phyloP scores from a whole-genome alignment of 2,888 invertebrate species.

The Rotaria socialis region DNA sequence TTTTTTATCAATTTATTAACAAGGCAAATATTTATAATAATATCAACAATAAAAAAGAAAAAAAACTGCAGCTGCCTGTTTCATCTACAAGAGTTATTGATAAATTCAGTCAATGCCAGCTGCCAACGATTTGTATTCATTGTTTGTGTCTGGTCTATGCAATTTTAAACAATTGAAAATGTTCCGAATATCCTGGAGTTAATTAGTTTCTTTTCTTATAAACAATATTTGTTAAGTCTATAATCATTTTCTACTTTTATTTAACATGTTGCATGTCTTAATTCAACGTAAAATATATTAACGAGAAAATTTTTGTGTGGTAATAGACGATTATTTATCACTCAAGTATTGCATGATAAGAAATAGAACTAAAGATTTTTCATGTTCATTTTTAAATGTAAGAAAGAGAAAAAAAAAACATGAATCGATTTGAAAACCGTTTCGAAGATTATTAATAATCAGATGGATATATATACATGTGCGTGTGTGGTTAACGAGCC shows the following conservation, averaged over 20 bases:
- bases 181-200: background rate
- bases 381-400: background rate
- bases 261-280: background rate
- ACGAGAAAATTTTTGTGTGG: background rate
- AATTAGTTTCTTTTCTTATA: background rate
- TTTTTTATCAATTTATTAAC: too few relatives aligned
- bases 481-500: background rate
- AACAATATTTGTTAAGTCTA: background rate
- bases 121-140: background rate
- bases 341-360: background rate
- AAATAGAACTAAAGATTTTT: background rate
- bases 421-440: background rate
- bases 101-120: background rate
- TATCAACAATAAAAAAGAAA: background rate
- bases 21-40: background rate
- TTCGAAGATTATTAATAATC: background rate
- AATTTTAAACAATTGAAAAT: background rate
- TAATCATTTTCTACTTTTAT: background rate
- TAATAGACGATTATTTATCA: background rate
- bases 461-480: background rate
- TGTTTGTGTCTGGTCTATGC: background rate
- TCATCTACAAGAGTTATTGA: background rate
- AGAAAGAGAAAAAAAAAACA: background rate
- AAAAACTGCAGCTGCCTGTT: background rate
- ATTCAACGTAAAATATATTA: background rate